Conservation (phyloP, 2,797 vertebrate species). For the Nothura maculosa region DNA sequence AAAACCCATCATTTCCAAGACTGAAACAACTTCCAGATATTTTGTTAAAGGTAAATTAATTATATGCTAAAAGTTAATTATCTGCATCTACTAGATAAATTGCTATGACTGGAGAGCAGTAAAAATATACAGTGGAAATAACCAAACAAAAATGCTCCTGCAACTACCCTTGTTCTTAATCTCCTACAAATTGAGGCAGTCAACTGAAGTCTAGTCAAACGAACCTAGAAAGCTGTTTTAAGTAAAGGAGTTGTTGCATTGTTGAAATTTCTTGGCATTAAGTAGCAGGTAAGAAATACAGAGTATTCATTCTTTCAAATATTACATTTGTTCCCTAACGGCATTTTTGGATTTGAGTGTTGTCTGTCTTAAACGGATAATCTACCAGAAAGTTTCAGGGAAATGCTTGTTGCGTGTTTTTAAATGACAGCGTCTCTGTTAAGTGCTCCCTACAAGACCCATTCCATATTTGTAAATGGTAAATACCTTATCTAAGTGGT, state of each 20-base stretch:
- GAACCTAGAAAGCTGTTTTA: background rate
- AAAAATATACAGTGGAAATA: background rate
- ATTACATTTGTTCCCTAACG: rapidly evolving
- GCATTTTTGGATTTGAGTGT: background rate
- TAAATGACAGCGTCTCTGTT: background rate
- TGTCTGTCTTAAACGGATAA: background rate
- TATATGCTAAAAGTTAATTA: background rate
- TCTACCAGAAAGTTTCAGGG: background rate
- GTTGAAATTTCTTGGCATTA: background rate
- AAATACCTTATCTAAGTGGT: background rate
- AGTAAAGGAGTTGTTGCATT: background rate
- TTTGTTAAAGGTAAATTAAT: background rate
- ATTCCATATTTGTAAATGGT: background rate
- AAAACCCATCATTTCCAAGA: background rate
- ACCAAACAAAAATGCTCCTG: background rate
- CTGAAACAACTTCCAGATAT: background rate
- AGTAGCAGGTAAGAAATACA: background rate
- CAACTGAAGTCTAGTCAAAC: background rate
- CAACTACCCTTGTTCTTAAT: background rate
- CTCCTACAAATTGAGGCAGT: background rate
- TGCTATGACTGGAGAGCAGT: background rate
- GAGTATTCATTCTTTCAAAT: background rate
- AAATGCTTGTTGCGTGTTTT: background rate
- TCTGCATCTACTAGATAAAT: rapidly evolving
- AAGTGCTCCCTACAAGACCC: background rate